These are phyloP conservation scores for Eremobia ochroleuca DNA, from an alignment of 2,888 invertebrate genomes.

Conservation along the genomic window DNA sequence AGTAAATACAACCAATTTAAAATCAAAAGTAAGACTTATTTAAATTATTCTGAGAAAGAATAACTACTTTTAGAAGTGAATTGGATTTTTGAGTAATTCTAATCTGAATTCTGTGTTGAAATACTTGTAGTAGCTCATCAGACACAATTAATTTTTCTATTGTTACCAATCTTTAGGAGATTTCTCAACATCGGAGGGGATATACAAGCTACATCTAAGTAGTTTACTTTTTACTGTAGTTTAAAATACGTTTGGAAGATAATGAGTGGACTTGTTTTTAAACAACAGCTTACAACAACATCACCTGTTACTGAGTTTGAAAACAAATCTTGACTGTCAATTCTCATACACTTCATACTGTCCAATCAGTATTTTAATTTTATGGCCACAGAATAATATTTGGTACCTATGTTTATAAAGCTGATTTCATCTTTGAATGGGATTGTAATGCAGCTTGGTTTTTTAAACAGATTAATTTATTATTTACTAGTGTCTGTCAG, in stretches of 20 bases:
- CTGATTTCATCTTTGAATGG: not conserved
- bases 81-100: not conserved
- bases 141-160: no score
- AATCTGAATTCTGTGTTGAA: not conserved
- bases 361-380: not conserved
- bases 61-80: not conserved
- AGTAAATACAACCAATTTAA: not conserved
- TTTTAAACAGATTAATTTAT: not conserved
- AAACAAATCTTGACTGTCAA: not conserved
- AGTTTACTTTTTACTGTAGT: not conserved
- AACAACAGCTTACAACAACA: not conserved
- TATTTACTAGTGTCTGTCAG: not conserved
- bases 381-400: not conserved
- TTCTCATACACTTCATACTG: not conserved
- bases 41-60: not conserved
- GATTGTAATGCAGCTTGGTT: not conserved
- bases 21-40: not conserved
- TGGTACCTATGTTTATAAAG: not conserved
- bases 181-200: no score
- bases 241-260: no score
- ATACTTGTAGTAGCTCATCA: no score
- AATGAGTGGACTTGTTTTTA: not conserved
- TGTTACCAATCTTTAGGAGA: no score
- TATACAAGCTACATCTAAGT: not conserved
- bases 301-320: not conserved